phyloP scores from a whole-genome alignment of 2,888 invertebrate genomes.

The Cosmopolites sordidus region DNA sequence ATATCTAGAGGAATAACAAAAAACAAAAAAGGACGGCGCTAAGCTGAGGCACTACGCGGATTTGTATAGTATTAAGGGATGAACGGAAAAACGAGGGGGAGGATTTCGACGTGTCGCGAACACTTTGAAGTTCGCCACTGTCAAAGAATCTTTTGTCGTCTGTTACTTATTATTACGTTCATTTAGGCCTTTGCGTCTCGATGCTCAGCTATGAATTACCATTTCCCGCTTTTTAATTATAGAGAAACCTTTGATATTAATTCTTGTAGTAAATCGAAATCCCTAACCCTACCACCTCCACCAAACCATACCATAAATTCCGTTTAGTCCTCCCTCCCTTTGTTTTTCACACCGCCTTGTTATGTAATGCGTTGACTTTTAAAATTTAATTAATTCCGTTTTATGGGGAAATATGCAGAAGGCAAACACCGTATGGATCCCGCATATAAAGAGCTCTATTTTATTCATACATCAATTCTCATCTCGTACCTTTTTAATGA shows the following conservation, averaged over 20 bases:
- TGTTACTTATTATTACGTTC: conserved; percentile 50
- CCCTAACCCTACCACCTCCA: conserved; percentile 31
- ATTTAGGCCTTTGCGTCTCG: conserved; percentile 44
- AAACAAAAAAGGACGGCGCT: conserved; percentile 40
- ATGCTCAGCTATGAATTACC: conserved; percentile 47
- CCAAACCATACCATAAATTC: conserved; percentile 23
- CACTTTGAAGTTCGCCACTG: conserved; percentile 48
- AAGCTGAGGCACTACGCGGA: conserved; percentile 46
- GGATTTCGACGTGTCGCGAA: conserved; percentile 42
- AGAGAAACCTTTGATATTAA: conserved; percentile 45
- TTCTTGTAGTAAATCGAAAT: conserved; percentile 33
- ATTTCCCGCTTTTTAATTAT: conserved; percentile 49
- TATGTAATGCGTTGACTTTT: conserved; percentile 24
- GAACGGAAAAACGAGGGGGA: conserved; percentile 42
- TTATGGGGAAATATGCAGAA: conserved; percentile 22
- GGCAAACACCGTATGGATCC: conserved; percentile 21
- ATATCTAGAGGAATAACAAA: conserved; percentile 37
- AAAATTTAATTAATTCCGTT: conserved; percentile 25
- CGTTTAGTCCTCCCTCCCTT: conserved; percentile 18
- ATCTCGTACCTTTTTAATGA: conserved; percentile 16
- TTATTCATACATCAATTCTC: conserved; percentile 18
- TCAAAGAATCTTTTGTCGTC: conserved; percentile 49
- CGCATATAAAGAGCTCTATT: conserved; percentile 18
- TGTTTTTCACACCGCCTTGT: conserved; percentile 21
- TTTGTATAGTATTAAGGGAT: conserved; percentile 48